Conservation (phyloP, 2,797 vertebrate genomes). For the Oophaga sylvatica region DNA sequence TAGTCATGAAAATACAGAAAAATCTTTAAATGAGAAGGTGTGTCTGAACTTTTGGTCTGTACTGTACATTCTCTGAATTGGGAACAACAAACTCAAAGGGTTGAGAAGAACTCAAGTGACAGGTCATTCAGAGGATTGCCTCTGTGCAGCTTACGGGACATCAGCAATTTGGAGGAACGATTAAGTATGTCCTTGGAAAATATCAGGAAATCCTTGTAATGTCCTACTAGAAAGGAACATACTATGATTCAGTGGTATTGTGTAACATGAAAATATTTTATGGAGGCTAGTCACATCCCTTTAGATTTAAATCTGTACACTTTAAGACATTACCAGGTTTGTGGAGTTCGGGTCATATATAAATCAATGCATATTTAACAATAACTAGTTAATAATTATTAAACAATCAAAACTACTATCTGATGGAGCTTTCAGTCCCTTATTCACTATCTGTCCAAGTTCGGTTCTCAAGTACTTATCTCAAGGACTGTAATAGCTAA, state of each 20-base stretch:
- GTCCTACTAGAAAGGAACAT: neutral
- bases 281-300: neutral
- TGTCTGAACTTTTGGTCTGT: too few species aligned
- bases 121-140: neutral
- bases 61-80: neutral
- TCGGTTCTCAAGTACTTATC: neutral
- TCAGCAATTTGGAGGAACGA: neutral
- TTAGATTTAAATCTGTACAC: neutral
- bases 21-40: too few species aligned
- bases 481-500: neutral
- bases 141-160: neutral
- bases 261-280: neutral
- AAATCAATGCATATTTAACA: too few species aligned
- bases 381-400: neutral
- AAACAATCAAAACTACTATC: neutral
- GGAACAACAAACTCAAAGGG: neutral
- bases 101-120: neutral
- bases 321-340: neutral
- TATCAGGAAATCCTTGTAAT: conserved; percentile 24
- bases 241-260: neutral
- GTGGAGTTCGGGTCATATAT: neutral
- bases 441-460: neutral
- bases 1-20: too few species aligned
- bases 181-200: neutral
- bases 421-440: neutral